These are phyloP conservation scores for Sylvicapra grimmia DNA, from an alignment of 2,113 vertebrate species.

Conservation along the genomic window DNA sequence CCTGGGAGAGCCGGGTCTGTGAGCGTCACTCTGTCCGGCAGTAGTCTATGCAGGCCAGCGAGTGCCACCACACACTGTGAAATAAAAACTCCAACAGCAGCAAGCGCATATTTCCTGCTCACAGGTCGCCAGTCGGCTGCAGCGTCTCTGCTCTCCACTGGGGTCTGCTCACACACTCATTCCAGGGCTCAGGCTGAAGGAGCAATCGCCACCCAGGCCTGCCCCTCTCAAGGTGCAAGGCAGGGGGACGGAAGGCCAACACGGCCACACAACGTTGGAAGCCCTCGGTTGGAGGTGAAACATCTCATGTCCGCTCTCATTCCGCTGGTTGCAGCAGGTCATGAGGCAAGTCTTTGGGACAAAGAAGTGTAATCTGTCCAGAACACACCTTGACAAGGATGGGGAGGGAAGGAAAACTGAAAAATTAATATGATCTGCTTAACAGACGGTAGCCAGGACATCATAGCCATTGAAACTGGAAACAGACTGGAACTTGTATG, in stretches of 20 bases:
- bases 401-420: not conserved
- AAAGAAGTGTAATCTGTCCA: not conserved
- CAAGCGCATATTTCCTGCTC: not conserved
- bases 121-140: not conserved
- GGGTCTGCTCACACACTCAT: not conserved
- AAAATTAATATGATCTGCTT: not conserved
- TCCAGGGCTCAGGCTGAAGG: not conserved
- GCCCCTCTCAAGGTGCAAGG: not conserved
- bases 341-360: not conserved
- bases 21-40: not conserved
- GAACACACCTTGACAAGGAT: not conserved
- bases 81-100: not conserved
- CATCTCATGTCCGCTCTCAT: not conserved
- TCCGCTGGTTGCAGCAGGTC: not conserved
- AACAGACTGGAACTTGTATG: not conserved
- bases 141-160: not conserved
- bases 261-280: not conserved
- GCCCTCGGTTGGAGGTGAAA: not conserved
- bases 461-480: not conserved
- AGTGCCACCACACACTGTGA: fast-evolving
- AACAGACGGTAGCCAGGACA: not conserved
- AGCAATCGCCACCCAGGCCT: not conserved
- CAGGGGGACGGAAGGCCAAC: not conserved
- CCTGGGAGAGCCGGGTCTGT: too few relatives aligned
- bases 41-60: not conserved